Percentiles rank a stretch among this genome's conserved stretches.
These are phyloP conservation scores for Stercorarius parasiticus DNA, from an alignment of 2,113 vertebrate species.

Conservation along the genomic window DNA sequence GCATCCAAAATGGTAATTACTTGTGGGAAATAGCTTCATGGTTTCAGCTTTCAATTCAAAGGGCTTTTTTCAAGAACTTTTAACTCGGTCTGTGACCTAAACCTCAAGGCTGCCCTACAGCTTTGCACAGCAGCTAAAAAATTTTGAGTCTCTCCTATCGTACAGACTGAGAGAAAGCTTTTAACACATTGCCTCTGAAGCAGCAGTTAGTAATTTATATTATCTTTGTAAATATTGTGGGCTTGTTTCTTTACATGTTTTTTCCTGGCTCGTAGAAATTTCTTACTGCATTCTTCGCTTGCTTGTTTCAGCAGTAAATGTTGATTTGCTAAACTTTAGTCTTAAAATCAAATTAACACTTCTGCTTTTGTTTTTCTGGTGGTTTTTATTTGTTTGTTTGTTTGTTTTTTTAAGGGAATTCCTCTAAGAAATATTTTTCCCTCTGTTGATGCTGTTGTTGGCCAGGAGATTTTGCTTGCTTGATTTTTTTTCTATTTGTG, in stretches of 20 bases:
- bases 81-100: neutral
- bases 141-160: neutral
- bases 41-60: conserved; percentile 26
- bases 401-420: neutral
- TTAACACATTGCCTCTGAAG: neutral
- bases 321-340: neutral
- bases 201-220: neutral
- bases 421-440: neutral
- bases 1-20: neutral
- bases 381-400: neutral
- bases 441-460: neutral
- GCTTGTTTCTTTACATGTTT: neutral
- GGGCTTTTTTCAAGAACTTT: neutral
- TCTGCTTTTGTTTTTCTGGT: neutral
- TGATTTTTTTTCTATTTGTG: neutral
- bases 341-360: neutral
- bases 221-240: neutral
- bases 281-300: neutral
- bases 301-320: neutral
- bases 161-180: neutral
- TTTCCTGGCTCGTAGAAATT: neutral
- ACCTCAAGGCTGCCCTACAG: neutral
- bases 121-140: neutral
- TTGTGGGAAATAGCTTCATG: conserved; percentile 9
- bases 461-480: neutral